Base-by-base conservation (phyloP, 2,888 invertebrate species). In the Taphrorychus bicolor region DNA sequence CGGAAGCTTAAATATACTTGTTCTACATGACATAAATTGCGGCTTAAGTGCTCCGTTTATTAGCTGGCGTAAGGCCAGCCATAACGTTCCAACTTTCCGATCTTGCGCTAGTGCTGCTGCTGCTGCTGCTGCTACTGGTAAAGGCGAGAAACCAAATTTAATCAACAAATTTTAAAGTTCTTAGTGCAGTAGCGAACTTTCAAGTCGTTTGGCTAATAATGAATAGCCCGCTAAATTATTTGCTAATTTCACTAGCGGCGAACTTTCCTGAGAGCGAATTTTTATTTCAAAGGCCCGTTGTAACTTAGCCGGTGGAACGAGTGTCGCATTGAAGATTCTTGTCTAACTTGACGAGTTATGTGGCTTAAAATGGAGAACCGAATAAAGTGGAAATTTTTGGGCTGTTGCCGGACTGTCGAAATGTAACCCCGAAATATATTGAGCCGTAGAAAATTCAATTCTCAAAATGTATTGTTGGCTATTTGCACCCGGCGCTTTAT, bases 131-230 rank as follows among this genome's bases (percentile, higher is more conserved):
- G 49, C 62, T 45, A 40, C 69, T 69, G 72, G 73, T 67, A 70
- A 73, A 73, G 73, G 75, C 74, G 73, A 75, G 71, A 74, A 75
- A 75, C 73, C 73, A 71, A 75, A 74, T 74, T 74, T 76, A 75
- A 76, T 75, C 76, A 75, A 72, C 67, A 71, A 73, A 74, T 73
- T 75, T 73, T 65, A 70, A 72, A 75, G 72, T 74, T 73, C 59
- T 62, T 62, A 62, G 69, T 66, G 69, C 66, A 19, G 58, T 57
- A 42, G 59, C 59, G 59, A 66, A 70, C 62, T 70, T 70, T 67
- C 67, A 48, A 70, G 62, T 66, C 66, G 66, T 63, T 66, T 66
- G 41, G 56, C 66, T 70, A 70, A 70, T 70, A 70, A 70, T 62
- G 66, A 69, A 69, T 65, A 57, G 69, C 53, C 65, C 57, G 51